Evolutionary conservation across 2,888 invertebrate genomes (phyloP), one percentile per base, ranked within the genome.

Genomic region (Macrosiphum euphorbiae): DNA sequence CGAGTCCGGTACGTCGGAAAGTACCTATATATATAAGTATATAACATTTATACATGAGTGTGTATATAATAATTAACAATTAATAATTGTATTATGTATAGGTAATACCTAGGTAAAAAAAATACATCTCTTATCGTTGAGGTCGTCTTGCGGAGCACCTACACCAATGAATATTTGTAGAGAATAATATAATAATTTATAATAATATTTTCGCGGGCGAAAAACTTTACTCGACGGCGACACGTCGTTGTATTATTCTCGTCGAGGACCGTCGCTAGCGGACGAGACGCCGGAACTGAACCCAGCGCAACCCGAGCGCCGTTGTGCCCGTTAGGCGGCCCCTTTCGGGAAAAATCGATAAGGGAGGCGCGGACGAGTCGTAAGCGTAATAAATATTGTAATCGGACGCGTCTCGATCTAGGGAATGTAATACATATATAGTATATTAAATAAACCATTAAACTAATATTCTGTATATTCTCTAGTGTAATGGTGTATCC

Each of bases 271-370:
- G 90, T 86, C 85, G 67, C 41, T 78, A 58, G 61, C 50, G 90
- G 86, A 90, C 50, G 94, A 61, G n/a, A 55, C 86, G 94, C 61
- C 94, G 90, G 61, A 61, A 94, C 94, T 94, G 47, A 85, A 44
- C 78, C 41, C 89, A 26, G 47, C 89, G 35, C 84, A 93, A 93
- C 78, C 90, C 55, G 58, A 90, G 84, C 90, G 87, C 88, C 67
- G 58, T 58, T 55, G 58, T 84, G 84, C 58, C 84, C 55, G 84
- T 78, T 55, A 78, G 78, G 35, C 52, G 92, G 92, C 89, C 93
- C 90, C 93, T 84, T 90, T 52, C 85, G 52, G 85, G 47, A 94
- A 94, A 94, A 94, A 94, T 94, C 94, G 94, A 94, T 94, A 94
- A 90, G 94, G 94, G 86, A 90, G 94, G 67, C 67, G 28, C 61